Evolutionary conservation across 2,797 vertebrate genomes (phyloP).

Genomic region (Acanthurus lineatus): DNA sequence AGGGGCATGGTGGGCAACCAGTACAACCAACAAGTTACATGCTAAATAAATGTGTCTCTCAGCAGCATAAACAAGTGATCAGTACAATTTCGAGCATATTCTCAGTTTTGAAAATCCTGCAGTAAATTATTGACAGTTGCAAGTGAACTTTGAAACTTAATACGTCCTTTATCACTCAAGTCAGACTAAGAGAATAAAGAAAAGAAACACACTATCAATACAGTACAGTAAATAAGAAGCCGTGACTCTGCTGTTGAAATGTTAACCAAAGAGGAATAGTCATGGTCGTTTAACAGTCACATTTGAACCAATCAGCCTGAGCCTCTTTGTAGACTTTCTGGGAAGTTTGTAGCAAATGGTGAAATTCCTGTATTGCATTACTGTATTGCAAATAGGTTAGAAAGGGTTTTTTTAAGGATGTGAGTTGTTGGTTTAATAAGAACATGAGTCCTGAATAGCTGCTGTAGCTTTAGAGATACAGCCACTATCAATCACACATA

Average conservation of each 20-base stretch:
- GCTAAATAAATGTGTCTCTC: not conserved
- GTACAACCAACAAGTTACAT: not conserved
- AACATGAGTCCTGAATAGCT: slow-evolving; percentile 16
- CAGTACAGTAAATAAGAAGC: not conserved
- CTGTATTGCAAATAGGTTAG: not conserved
- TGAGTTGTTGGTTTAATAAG: not conserved
- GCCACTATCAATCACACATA: not conserved
- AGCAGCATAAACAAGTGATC: not conserved
- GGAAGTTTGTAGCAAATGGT: slow-evolving; percentile 29
- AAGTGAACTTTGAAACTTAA: not conserved
- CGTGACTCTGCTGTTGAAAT: not conserved
- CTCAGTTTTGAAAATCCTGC: not conserved
- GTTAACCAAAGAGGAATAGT: slow-evolving; percentile 15
- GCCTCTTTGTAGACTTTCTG: slow-evolving; percentile 18
- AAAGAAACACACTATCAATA: not conserved
- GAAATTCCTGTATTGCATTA: slow-evolving; percentile 30
- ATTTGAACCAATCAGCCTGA: not conserved
- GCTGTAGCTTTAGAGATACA: not conserved
- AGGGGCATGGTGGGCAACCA: no score
- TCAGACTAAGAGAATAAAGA: not conserved
- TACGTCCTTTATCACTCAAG: not conserved
- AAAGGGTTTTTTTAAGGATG: not conserved
- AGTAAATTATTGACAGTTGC: not conserved
- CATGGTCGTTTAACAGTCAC: not conserved
- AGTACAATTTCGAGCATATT: not conserved